These are phyloP conservation scores for Cremastinae sp. DNA, from an alignment of 2,888 invertebrate genomes.

Conservation along the genomic window DNA sequence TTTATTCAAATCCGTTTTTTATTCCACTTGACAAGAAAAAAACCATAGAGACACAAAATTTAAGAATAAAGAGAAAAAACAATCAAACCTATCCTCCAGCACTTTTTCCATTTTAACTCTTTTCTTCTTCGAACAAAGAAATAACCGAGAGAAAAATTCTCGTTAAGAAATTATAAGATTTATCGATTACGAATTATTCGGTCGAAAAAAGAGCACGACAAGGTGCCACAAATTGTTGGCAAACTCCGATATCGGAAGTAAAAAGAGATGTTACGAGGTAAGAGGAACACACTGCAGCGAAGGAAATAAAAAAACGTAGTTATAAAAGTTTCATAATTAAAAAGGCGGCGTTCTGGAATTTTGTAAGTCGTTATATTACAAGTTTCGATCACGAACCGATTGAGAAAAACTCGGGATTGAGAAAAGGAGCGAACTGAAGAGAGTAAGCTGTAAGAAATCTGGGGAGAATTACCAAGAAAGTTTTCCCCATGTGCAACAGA, in stretches of 20 bases:
- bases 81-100: slow-evolving; percentile 6
- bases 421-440: too few species aligned
- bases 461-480: slow-evolving; percentile 8
- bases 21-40: neutral
- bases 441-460: slow-evolving; percentile 10
- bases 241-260: slow-evolving; percentile 4
- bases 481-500: neutral
- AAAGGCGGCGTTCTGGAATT: slow-evolving; percentile 31
- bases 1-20: slow-evolving; percentile 56
- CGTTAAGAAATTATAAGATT: too few species aligned
- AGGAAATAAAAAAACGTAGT: slow-evolving; percentile 9
- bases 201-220: neutral
- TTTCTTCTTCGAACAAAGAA: too few species aligned
- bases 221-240: slow-evolving; percentile 2
- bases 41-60: too few species aligned
- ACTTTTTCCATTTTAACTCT: neutral
- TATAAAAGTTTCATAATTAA: slow-evolving; percentile 43
- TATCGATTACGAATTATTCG: neutral
- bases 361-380: slow-evolving; percentile 15
- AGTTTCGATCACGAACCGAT: slow-evolving; percentile 16
- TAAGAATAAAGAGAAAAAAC: slow-evolving; percentile 31
- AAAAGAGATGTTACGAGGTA: slow-evolving; percentile 2
- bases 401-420: slow-evolving; percentile 45
- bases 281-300: slow-evolving; percentile 3
- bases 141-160: neutral